A percentile compares a stretch with the other conserved stretches of the same genome.
phyloP scores from a whole-genome alignment of 2,888 invertebrate species.

The Tachina lurida region DNA sequence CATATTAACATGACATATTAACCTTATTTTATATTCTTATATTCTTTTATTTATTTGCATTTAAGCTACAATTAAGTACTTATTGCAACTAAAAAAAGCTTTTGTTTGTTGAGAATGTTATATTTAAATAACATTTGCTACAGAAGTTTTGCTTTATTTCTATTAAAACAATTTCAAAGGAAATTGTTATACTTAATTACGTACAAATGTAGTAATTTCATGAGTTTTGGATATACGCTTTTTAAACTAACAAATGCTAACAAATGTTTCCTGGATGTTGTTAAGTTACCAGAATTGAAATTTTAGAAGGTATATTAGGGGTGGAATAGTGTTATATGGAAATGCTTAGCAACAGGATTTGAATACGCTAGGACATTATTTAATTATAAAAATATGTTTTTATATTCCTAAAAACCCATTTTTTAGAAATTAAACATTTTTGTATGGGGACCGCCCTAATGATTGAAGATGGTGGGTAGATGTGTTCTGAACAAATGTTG shows the following conservation, averaged over 20 bases:
- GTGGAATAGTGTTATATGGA: too few species aligned
- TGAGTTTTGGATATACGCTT: conserved; percentile 21
- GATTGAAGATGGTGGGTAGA: too few species aligned
- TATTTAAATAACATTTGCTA: conserved; percentile 8
- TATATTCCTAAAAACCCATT: too few species aligned
- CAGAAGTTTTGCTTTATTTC: conserved; percentile 1
- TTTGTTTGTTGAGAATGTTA: conserved; percentile 41
- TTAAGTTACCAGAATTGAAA: neutral
- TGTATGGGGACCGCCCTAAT: too few species aligned
- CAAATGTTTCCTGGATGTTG: neutral
- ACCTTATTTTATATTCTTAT: conserved; percentile 56
- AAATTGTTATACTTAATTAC: conserved; percentile 59
- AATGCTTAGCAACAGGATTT: too few species aligned
- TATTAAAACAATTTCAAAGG: conserved; percentile 34
- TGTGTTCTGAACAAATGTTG: too few species aligned
- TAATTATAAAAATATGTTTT: too few species aligned
- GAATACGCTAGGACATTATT: too few species aligned
- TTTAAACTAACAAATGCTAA: conserved; percentile 2
- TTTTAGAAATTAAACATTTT: too few species aligned
- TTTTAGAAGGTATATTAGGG: neutral
- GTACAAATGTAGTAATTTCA: neutral
- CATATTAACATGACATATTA: conserved; percentile 59
- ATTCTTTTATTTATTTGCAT: conserved; percentile 12
- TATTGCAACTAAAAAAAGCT: conserved; percentile 7
- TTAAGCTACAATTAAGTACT: conserved; percentile 20